Base-by-base conservation (phyloP, 2,797 vertebrate species). In the Setipinna tenuifilis region DNA sequence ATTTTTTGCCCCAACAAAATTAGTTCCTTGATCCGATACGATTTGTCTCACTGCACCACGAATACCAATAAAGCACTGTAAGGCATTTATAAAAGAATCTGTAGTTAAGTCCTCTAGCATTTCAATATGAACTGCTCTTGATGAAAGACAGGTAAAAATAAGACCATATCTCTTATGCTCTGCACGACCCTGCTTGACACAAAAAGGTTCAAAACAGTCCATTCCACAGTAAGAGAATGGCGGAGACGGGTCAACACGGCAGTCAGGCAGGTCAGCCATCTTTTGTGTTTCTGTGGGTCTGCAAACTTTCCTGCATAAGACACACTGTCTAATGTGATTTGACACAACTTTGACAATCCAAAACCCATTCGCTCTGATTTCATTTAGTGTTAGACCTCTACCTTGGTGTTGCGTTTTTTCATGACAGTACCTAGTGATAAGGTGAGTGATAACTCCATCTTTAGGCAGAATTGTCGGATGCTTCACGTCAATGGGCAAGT, bases 61-160 rank as follows among this genome's bases (percentile, higher is more conserved):
- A 35, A 84, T 84, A 14, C 21, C 83, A 28, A 84, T 84, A 23
- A 84, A 84, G 31, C 83, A 84, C n/a, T 65, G 62, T 19, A 84
- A 54, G 25, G 62, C 44, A 78, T 84, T 84, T 35, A 84, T 78
- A 50, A 84, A 84, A 23, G 83, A 25, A 44, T 84, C 50, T 7
- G 83, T 84, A 21, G 71, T 84, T 25, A 84, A 3, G 68, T 84
- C 83, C 9, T 58, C 83, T 16, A 81, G 21, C 68, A 84, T 80
- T 17, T 84, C 71, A 19, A 84, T 35, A 19, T 84, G 83, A 17
- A 84, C 14, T 44, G 83, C 83, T 78, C 83, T 84, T 7, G 65
- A 84, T 4, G 23, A 58, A 25, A 84, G 48, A 58, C 83, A 84
- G 7, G 83, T 84, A 46, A 81, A 80, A 57, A 84, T 31, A 23